Conservation (phyloP, 2,888 invertebrate genomes). For the Drosophila pseudotalamancana region DNA sequence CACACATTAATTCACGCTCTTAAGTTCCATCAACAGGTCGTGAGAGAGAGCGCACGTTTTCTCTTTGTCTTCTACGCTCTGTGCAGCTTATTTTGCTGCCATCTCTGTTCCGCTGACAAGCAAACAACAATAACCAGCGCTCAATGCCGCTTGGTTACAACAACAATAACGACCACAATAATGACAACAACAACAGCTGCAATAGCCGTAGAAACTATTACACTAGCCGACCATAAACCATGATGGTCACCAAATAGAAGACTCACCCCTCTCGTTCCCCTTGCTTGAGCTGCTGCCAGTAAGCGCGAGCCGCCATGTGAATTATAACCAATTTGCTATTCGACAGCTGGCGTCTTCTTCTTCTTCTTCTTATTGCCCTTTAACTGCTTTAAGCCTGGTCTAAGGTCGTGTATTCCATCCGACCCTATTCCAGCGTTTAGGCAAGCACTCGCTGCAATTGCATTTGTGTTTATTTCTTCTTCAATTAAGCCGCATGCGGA, state of each 20-base stretch:
- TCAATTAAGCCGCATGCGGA: constrained; percentile 34
- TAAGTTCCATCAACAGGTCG: constrained; percentile 25
- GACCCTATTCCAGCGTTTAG: constrained; percentile 51
- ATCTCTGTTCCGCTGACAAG: constrained; percentile 48
- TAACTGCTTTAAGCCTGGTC: constrained; percentile 27
- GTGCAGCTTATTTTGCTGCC: constrained; percentile 8
- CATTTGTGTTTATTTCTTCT: constrained; percentile 14
- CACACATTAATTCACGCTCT: constrained; percentile 29
- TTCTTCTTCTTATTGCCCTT: constrained; percentile 22
- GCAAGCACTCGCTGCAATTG: constrained; percentile 17
- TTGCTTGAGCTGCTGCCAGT: background rate
- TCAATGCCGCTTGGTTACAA: constrained; percentile 66
- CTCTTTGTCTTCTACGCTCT: constrained; percentile 13
- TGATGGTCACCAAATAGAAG: constrained; percentile 65
- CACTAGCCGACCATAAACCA: constrained; percentile 70
- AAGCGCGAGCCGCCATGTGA: constrained; percentile 44
- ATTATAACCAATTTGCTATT: constrained; percentile 53
- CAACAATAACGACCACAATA: constrained; percentile 21
- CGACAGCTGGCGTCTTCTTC: constrained; percentile 26
- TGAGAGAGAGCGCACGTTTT: background rate
- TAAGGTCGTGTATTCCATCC: constrained; percentile 25
- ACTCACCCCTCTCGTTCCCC: constrained; percentile 2
- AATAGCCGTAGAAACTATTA: constrained; percentile 65
- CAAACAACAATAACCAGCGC: constrained; percentile 28
- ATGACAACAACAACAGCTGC: constrained; percentile 58